These are phyloP conservation scores for Tarsius wallacei DNA, from an alignment of 2,797 vertebrate species.

Conservation along the genomic window DNA sequence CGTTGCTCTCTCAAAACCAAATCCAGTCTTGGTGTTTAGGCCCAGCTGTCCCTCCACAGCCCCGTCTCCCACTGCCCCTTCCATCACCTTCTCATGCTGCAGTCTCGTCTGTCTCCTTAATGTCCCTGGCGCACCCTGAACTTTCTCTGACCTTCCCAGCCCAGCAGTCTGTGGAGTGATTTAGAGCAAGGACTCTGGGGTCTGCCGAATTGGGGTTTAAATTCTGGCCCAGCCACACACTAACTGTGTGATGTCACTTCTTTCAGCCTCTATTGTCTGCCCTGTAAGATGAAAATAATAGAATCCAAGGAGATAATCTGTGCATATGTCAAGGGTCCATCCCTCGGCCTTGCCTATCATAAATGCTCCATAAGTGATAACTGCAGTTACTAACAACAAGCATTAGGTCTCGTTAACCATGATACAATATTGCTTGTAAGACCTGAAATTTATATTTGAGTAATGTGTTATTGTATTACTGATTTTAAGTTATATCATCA, in stretches of 20 bases:
- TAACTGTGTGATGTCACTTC: slow-evolving; percentile 11
- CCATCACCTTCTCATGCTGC: neutral
- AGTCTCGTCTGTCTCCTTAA: neutral
- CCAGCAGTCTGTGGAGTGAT: neutral
- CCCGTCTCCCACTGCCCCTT: neutral
- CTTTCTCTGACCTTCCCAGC: slow-evolving; percentile 44
- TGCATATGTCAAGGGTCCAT: neutral
- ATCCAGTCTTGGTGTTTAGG: neutral
- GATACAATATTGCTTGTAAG: neutral
- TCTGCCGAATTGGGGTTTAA: neutral
- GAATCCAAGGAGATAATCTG: neutral
- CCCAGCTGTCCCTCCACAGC: rapidly evolving
- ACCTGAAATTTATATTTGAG: neutral
- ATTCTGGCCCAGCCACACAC: neutral
- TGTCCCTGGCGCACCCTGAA: neutral
- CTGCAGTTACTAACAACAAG: neutral
- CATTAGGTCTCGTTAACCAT: neutral
- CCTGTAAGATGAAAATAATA: neutral
- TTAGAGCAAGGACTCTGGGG: slow-evolving; percentile 42
- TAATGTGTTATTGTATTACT: neutral
- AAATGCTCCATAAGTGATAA: neutral
- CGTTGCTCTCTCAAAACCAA: neutral
- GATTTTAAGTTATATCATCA: neutral
- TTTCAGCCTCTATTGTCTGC: neutral
- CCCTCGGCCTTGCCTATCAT: neutral